phyloP scores from a whole-genome alignment of 2,888 invertebrate species.

The Nycteola revayana region DNA sequence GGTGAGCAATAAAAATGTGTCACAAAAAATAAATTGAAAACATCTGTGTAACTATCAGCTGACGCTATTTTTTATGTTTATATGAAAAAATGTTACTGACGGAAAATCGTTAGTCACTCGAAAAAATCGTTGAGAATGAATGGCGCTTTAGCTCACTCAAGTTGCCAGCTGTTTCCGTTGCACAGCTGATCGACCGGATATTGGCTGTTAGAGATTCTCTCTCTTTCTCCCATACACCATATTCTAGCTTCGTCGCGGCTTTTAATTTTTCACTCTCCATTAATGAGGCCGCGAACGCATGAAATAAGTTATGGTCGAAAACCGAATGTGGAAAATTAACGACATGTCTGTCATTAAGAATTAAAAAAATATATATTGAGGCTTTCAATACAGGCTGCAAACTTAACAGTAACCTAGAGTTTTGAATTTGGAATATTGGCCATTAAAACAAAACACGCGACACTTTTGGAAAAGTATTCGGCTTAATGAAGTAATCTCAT shows the following conservation, averaged over 20 bases:
- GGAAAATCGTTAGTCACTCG: conserved; percentile 53
- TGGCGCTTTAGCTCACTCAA: conserved; percentile 56
- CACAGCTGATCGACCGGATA: conserved; percentile 80
- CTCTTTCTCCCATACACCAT: conserved; percentile 44
- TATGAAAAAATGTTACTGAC: conserved; percentile 44
- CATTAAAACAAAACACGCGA: too few species aligned
- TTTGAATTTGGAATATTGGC: too few species aligned
- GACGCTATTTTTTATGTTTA: conserved; percentile 41
- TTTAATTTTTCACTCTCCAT: conserved; percentile 59
- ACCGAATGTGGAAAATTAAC: conserved; percentile 7
- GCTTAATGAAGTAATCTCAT: conserved; percentile 30
- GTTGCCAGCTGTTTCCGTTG: conserved; percentile 75
- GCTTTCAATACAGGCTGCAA: too few species aligned
- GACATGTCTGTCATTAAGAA: too few species aligned
- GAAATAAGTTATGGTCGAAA: conserved; percentile 25
- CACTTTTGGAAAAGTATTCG: too few species aligned
- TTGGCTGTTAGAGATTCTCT: conserved; percentile 67
- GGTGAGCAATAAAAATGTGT: conserved; percentile 39
- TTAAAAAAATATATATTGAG: too few species aligned
- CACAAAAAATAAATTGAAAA: conserved; percentile 37
- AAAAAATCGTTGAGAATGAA: conserved; percentile 61
- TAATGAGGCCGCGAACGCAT: conserved; percentile 53
- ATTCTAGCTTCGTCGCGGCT: conserved; percentile 41
- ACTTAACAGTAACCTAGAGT: too few species aligned
- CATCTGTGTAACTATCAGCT: conserved; percentile 42